A percentile compares a stretch with the other conserved stretches of the same genome.
These are phyloP conservation scores for Phrixothrix hirtus DNA, from an alignment of 2,888 invertebrate genomes.

Conservation along the genomic window DNA sequence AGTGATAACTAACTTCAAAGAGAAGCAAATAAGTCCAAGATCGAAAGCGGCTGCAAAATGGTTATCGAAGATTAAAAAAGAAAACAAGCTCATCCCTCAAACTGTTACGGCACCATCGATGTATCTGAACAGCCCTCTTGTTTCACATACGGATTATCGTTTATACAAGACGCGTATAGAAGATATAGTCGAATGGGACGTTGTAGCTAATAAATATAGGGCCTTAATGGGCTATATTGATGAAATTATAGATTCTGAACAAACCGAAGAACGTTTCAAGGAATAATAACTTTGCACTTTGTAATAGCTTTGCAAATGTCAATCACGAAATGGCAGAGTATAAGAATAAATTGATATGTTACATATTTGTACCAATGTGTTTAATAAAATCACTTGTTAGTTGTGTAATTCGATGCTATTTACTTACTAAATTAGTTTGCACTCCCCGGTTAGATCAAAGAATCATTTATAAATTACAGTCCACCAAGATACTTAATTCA, in stretches of 20 bases:
- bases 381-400: too few relatives aligned
- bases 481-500: too few relatives aligned
- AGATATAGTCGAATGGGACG: slow-evolving; percentile 89
- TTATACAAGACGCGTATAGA: slow-evolving; percentile 77
- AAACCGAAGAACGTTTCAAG: slow-evolving; percentile 42
- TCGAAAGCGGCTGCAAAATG: slow-evolving; percentile 88
- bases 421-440: too few relatives aligned
- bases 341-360: too few relatives aligned
- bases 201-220: slow-evolving; percentile 85
- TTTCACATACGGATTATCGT: slow-evolving; percentile 81
- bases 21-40: slow-evolving; percentile 74
- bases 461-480: too few relatives aligned
- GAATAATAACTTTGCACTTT: too few relatives aligned
- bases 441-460: too few relatives aligned
- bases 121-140: slow-evolving; percentile 81
- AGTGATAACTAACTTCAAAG: slow-evolving; percentile 75
- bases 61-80: slow-evolving; percentile 85
- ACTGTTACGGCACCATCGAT: slow-evolving; percentile 77
- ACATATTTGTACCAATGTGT: too few relatives aligned
- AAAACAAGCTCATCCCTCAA: slow-evolving; percentile 74
- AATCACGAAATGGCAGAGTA: not conserved
- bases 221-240: slow-evolving; percentile 69
- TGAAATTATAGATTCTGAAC: slow-evolving; percentile 57
- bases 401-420: too few relatives aligned
- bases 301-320: not conserved